Base-by-base conservation (phyloP, 2,797 vertebrate species). In the Erethizon dorsatum region DNA sequence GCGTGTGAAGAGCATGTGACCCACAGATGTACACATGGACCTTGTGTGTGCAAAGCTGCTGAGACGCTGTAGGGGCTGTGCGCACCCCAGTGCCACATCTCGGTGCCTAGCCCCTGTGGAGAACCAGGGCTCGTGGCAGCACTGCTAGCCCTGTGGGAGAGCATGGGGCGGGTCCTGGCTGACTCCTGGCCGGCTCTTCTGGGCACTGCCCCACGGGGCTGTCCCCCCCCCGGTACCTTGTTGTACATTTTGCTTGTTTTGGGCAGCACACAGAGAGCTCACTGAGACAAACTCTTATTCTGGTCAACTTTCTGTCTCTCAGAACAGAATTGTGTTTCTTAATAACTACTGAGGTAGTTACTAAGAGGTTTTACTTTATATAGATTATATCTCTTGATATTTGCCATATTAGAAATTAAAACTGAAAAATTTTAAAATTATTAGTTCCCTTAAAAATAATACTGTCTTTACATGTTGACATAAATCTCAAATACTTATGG, bases 401-500 rank as follows among this genome's bases (percentile, higher is more conserved):
- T 79, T 77, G 50, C 20, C 28, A 24, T 67, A 61, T 61, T 89
- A 87, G 61, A 96, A 92, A 61, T 67, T 83, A 89, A 84, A 91
- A 91, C 41, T 57, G 45, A 75, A 90, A 67, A 69, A 47, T 20
- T 80, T 33, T 45, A 41, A 67, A 77, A 67, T 24, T 80, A 93
- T 78, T 37, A 75, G 50, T 63, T 56, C n/a, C 82, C 24, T 84
- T 61, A 88, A 88, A 92, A 84, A 28, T 7, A 78, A 37, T 13
- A 33, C 85, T 63, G 6, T 78, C 2, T 54, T 59, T 61, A 50
- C 18, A 63, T 83, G 6, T 59, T 88, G 79, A 65, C 6, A 18
- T 56, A 73, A 83, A 50, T 90, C 33, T 28, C 47, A 63, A 24
- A n/a, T 59, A 73, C 54, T 86, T 84, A 45, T 13, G 22, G 20